Conservation (phyloP, 2,888 invertebrate species). For the Ditula angustiorana region DNA sequence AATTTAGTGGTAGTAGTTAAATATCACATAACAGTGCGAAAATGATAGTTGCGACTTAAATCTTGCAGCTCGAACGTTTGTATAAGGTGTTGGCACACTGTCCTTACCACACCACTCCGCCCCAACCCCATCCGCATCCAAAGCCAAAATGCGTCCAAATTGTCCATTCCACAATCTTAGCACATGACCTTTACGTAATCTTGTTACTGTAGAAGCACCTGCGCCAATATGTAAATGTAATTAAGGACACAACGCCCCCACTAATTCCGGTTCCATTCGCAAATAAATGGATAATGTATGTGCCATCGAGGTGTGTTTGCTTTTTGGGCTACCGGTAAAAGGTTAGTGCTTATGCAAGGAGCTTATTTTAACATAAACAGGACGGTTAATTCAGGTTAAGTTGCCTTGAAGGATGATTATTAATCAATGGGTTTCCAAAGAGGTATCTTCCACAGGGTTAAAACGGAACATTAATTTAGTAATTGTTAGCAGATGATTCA, state of each 20-base stretch:
- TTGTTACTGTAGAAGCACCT: conserved; percentile 41
- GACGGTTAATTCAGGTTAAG: background rate
- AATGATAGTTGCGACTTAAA: background rate
- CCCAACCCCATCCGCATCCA: background rate
- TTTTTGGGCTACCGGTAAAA: conserved; percentile 20
- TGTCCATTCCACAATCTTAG: conserved; percentile 13
- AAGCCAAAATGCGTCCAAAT: background rate
- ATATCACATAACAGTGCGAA: too few species aligned
- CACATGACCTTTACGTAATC: conserved; percentile 26
- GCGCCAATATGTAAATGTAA: conserved; percentile 54
- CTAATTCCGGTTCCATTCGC: conserved; percentile 36
- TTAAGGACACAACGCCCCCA: conserved; percentile 41
- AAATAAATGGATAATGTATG: conserved; percentile 35
- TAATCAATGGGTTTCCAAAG: background rate
- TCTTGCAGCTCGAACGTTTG: background rate
- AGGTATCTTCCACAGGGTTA: too few species aligned
- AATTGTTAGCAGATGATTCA: too few species aligned
- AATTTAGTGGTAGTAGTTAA: too few species aligned
- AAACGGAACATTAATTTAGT: too few species aligned
- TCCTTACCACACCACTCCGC: background rate
- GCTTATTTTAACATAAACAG: conserved; percentile 21
- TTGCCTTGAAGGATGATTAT: background rate
- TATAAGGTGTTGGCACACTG: background rate
- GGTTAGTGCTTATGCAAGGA: conserved; percentile 20
- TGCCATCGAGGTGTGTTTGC: conserved; percentile 29